Percentiles rank a stretch among this genome's conserved stretches.
phyloP scores from a whole-genome alignment of 2,113 vertebrate species.

The Ceyx margarethae region DNA sequence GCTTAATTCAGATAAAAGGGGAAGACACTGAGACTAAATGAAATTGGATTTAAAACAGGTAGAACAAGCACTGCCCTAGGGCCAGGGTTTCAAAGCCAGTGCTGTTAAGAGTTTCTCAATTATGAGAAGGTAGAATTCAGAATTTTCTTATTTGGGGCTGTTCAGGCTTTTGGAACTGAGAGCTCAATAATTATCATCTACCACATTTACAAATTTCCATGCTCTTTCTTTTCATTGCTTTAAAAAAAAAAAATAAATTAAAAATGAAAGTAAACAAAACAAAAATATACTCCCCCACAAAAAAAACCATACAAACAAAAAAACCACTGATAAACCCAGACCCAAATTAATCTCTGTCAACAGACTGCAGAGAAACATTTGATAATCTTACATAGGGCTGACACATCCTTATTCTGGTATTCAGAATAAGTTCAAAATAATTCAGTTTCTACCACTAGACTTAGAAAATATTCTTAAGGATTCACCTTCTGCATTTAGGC shows the following conservation, averaged over 20 bases:
- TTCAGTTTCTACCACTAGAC: not conserved
- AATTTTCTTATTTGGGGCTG: not conserved
- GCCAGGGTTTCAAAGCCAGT: not conserved
- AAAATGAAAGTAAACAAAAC: no score
- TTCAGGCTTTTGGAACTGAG: not conserved
- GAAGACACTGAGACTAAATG: not conserved
- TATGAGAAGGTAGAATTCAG: not conserved
- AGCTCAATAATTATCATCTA: not conserved
- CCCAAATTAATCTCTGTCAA: not conserved
- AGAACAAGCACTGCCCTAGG: not conserved
- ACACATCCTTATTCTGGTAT: not conserved
- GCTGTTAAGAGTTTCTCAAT: not conserved
- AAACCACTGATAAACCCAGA: no score
- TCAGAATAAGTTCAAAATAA: no score
- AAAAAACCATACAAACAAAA: no score
- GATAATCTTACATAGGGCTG: not conserved
- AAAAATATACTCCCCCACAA: no score
- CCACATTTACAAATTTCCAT: not conserved
- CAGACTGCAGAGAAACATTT: not conserved
- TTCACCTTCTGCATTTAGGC: not conserved
- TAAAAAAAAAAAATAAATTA: no score
- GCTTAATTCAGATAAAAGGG: constrained; percentile 14
- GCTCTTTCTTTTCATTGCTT: not conserved
- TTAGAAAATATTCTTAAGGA: not conserved
- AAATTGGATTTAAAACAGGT: not conserved